These are phyloP conservation scores for Spodoptera frugiperda DNA, from an alignment of 1,140 invertebrate genomes.

Conservation along the genomic window DNA sequence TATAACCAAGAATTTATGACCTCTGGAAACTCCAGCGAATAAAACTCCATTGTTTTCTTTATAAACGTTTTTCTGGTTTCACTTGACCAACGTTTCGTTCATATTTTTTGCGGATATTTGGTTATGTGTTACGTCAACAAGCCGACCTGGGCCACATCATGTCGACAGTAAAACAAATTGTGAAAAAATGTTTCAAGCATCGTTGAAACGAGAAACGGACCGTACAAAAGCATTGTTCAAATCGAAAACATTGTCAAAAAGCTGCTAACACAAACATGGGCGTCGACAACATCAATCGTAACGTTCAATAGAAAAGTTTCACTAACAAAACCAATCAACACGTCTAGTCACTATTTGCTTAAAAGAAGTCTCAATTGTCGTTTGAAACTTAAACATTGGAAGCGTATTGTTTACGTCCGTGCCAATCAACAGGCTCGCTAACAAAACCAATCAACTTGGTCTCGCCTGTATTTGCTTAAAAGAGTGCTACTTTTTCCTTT, in stretches of 20 bases:
- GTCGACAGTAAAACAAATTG: slow-evolving; percentile 49
- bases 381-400: slow-evolving; percentile 81
- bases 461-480: slow-evolving; percentile 86
- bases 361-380: slow-evolving; percentile 78
- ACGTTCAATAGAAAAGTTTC: slow-evolving; percentile 47
- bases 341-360: slow-evolving; percentile 55
- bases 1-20: slow-evolving; percentile 72
- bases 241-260: slow-evolving; percentile 49
- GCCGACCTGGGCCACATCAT: background rate
- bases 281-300: slow-evolving; percentile 33
- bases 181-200: slow-evolving; percentile 57
- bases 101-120: slow-evolving; percentile 50
- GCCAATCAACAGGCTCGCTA: slow-evolving; percentile 85
- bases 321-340: slow-evolving; percentile 56
- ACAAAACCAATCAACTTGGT: slow-evolving; percentile 86
- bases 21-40: slow-evolving; percentile 39
- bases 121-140: slow-evolving; percentile 38
- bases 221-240: slow-evolving; percentile 65
- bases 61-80: slow-evolving; percentile 29
- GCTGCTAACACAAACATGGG: slow-evolving; percentile 46
- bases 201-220: slow-evolving; percentile 52
- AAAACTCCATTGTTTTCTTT: slow-evolving; percentile 35
- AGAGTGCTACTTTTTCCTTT: slow-evolving; percentile 82
- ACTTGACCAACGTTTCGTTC: slow-evolving; percentile 35
- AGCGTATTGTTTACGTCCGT: slow-evolving; percentile 82